Evolutionary conservation across 1,140 invertebrate species (phyloP).

Genomic region (Drosophila repleta): DNA sequence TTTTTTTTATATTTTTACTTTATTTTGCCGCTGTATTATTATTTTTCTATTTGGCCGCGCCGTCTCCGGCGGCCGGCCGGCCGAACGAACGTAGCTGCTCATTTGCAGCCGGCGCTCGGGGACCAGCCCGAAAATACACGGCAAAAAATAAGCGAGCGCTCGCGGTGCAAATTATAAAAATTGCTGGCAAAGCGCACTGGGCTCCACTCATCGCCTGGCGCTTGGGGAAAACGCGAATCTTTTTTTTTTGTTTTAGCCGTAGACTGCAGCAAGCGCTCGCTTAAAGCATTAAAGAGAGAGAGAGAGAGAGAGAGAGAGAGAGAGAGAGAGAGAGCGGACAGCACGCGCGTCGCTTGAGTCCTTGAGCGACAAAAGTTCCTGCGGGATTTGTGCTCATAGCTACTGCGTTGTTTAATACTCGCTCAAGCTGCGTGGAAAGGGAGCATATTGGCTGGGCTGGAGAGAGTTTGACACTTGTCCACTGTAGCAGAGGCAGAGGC

Average conservation of each 20-base stretch:
- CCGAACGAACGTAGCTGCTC: constrained; percentile 56
- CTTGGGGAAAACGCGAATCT: constrained; percentile 50
- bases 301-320: neutral
- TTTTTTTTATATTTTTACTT: too few species aligned
- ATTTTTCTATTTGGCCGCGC: constrained; percentile 67
- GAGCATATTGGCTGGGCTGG: too few species aligned
- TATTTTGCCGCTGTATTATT: constrained; percentile 16
- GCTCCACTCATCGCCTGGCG: constrained; percentile 58
- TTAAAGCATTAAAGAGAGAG: constrained; percentile 35
- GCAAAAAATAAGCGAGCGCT: constrained; percentile 17
- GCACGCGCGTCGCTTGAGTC: constrained; percentile 38
- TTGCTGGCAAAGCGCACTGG: constrained; percentile 76
- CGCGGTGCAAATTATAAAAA: constrained; percentile 77
- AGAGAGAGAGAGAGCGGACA: neutral
- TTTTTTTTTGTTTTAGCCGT: constrained; percentile 16
- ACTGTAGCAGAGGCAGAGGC: too few species aligned
- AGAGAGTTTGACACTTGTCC: too few species aligned
- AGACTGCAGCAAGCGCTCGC: neutral
- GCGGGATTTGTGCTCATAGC: constrained; percentile 34
- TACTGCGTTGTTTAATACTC: constrained; percentile 12
- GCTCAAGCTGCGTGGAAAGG: too few species aligned
- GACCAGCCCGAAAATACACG: constrained; percentile 27
- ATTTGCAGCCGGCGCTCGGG: constrained; percentile 66
- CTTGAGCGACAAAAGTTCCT: constrained; percentile 47
- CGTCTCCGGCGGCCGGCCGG: constrained; percentile 24